phyloP scores from a whole-genome alignment of 2,888 invertebrate species.

The Agriopis aurantiaria region DNA sequence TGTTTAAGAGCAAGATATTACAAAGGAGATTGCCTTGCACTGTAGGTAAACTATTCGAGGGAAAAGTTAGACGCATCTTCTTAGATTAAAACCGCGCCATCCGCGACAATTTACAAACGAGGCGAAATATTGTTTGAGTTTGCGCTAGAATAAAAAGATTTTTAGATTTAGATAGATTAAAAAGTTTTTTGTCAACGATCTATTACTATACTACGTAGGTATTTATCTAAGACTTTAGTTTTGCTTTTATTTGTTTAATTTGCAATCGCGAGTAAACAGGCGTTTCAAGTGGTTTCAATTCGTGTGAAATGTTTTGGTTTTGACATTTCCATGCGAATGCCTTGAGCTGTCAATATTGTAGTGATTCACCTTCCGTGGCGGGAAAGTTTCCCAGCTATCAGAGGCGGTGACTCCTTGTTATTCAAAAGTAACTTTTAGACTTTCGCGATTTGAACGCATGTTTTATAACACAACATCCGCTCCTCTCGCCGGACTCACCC shows the following conservation, averaged over 20 bases:
- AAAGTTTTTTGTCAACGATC: too few relatives aligned
- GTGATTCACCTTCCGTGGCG: too few relatives aligned
- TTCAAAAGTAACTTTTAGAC: too few relatives aligned
- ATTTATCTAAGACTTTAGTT: neutral
- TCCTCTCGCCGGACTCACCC: too few relatives aligned
- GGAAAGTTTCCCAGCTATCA: too few relatives aligned
- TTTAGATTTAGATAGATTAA: too few relatives aligned
- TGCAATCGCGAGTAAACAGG: neutral
- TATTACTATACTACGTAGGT: too few relatives aligned
- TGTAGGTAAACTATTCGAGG: neutral
- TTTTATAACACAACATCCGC: too few relatives aligned
- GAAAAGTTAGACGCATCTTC: neutral
- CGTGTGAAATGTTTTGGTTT: conserved; percentile 1
- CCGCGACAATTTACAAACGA: neutral
- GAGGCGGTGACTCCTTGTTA: too few relatives aligned
- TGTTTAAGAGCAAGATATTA: neutral
- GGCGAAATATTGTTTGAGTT: neutral
- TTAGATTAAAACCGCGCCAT: neutral
- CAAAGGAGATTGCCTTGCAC: neutral
- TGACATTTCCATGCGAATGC: conserved; percentile 8
- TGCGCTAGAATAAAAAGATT: neutral
- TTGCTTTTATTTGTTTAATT: conserved; percentile 1
- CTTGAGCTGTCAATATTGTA: conserved; percentile 3
- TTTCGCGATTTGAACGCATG: too few relatives aligned
- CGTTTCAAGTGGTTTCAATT: neutral